phyloP scores from a whole-genome alignment of 2,888 invertebrate genomes.

The Zygogramma bicolorata region DNA sequence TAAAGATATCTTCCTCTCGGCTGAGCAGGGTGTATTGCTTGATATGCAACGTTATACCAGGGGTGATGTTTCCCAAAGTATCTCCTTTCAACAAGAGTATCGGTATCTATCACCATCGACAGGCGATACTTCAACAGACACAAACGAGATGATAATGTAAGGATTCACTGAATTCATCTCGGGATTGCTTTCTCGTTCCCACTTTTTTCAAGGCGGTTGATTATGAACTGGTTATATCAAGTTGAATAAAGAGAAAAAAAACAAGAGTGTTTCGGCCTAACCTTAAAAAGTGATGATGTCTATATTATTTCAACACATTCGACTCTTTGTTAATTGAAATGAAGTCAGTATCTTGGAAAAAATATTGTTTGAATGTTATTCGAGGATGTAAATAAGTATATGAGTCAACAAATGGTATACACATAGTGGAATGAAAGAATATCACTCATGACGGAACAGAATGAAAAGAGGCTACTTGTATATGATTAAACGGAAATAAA shows the following conservation, averaged over 20 bases:
- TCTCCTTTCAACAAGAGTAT: constrained; percentile 41
- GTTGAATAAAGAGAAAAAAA: neutral
- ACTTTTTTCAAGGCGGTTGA: neutral
- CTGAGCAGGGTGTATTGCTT: constrained; percentile 37
- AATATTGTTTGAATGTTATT: too few species aligned
- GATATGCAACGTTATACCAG: constrained; percentile 52
- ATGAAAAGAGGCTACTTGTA: too few species aligned
- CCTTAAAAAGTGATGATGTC: too few species aligned
- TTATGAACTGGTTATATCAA: neutral
- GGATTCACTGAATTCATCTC: constrained; percentile 19
- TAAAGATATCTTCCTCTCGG: constrained; percentile 47
- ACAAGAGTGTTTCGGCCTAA: neutral
- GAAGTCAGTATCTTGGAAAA: too few species aligned
- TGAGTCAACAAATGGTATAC: too few species aligned
- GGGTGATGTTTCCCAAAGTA: constrained; percentile 48
- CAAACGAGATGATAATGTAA: constrained; percentile 39
- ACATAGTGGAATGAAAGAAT: too few species aligned
- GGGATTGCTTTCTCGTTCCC: neutral
- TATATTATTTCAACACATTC: too few species aligned
- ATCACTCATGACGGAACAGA: too few species aligned
- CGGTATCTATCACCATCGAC: constrained; percentile 29
- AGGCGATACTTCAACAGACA: constrained; percentile 30
- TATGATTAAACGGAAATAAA: too few species aligned
- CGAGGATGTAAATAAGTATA: too few species aligned
- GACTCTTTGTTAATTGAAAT: too few species aligned